Evolutionary conservation across 2,888 invertebrate genomes (phyloP), one percentile per base, ranked within the genome.

Genomic region (Heteromurus nitidus): DNA sequence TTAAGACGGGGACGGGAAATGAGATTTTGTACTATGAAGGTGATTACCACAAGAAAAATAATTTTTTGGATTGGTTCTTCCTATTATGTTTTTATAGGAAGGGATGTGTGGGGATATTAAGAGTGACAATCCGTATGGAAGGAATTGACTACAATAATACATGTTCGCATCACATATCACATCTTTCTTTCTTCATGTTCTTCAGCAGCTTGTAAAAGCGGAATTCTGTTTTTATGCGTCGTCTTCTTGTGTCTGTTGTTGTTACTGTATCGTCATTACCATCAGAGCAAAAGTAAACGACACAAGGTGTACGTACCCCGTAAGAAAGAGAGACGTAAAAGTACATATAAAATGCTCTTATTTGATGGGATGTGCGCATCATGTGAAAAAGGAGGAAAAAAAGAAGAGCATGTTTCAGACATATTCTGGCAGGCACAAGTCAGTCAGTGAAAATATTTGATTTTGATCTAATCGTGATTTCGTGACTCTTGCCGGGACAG

Each of bases 391-490:
- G 50, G 30, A 24, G n/a, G n/a, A n/a, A n/a, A 26, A 74, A 55
- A 58, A 58, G 64, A 60, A 76, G 68, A 68, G 76, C 76, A 68
- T 67, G 68, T 76, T 68, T 67, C 60, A 65, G 74, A 65, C 53
- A 53, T 74, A 64, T 76, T 76, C 76, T 76, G 76, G 58, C 68
- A 76, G 68, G 76, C 76, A 68, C 76, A 68, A 68, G 76, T 76
- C 75, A 75, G 75, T 30, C 76, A 76, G 67, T 76, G 76, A 79
- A 82, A 82, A 82, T 80, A 75, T 82, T 79, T 80, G 80, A 80
- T 69, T 79, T 67, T 73, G 79, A 83, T 83, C 80, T 83, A 83
- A 83, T 83, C 83, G 83, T 80, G 83, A 83, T 76, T 83, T 80
- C 83, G 83, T 83, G 83, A 83, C 83, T 82, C 75, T 77, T 76